A percentile compares a stretch with the other conserved stretches of the same genome.
Evolutionary conservation across 1,140 invertebrate species (phyloP).

Genomic region (Elysia chlorotica): DNA sequence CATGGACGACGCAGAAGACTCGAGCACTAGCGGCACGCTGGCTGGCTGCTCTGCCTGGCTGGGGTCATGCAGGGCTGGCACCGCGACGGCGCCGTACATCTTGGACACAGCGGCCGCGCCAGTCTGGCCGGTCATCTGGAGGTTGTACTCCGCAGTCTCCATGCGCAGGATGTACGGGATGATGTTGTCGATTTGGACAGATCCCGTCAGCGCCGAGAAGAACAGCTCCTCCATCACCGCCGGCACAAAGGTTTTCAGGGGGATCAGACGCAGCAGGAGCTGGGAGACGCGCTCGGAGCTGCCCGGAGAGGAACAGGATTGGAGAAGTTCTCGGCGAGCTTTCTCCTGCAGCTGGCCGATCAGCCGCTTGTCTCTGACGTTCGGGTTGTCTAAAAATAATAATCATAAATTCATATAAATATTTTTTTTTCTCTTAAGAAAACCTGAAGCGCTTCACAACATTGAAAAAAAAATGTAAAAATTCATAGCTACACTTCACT

Average conservation of each 20-base stretch:
- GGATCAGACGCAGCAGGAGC: constrained; percentile 76
- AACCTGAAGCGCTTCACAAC: too few relatives aligned
- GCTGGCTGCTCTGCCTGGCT: constrained; percentile 9
- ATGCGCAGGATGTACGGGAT: constrained; percentile 90
- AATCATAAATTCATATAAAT: too few relatives aligned
- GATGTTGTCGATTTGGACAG: constrained; percentile 88
- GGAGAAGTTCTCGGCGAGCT: constrained; percentile 73
- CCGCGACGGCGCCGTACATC: constrained; percentile 11
- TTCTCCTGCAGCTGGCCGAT: constrained; percentile 76
- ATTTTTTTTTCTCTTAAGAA: too few relatives aligned
- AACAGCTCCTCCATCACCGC: constrained; percentile 89
- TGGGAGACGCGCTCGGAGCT: constrained; percentile 68
- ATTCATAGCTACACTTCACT: too few relatives aligned
- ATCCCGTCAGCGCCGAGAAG: constrained; percentile 89
- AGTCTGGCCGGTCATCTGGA: constrained; percentile 51
- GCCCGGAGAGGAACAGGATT: constrained; percentile 59
- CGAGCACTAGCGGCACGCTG: constrained; percentile 17
- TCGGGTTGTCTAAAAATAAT: constrained; percentile 53
- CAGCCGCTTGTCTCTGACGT: constrained; percentile 50
- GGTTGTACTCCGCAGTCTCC: constrained; percentile 65
- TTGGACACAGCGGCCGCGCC: constrained; percentile 14
- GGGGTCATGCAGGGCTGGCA: constrained; percentile 19
- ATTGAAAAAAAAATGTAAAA: too few relatives aligned
- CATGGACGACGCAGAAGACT: too few relatives aligned
- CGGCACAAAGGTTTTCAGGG: constrained; percentile 77